These are phyloP conservation scores for Colossoma macropomum DNA, from an alignment of 2,113 vertebrate genomes.

Conservation along the genomic window DNA sequence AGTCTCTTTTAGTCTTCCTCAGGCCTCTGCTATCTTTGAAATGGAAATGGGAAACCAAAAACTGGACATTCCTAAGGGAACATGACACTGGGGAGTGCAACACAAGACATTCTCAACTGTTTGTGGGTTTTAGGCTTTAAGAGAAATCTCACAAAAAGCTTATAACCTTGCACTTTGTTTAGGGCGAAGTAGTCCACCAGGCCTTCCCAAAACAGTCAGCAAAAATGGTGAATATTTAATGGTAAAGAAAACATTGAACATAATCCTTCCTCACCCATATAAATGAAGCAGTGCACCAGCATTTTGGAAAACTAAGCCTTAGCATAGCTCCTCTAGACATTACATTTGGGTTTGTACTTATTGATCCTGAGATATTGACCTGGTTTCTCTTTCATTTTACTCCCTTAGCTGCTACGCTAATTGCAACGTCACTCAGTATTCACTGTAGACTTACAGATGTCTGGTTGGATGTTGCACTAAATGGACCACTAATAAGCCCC, in stretches of 20 bases:
- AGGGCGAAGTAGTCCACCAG: background rate
- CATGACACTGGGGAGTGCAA: background rate
- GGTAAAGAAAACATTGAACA: background rate
- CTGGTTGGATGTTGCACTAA: too few species aligned
- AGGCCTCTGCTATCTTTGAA: slow-evolving; percentile 7
- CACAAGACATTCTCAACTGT: background rate
- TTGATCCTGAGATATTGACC: background rate
- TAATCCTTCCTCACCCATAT: background rate
- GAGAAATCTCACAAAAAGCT: background rate
- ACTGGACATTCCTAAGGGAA: slow-evolving; percentile 17
- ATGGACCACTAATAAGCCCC: too few species aligned
- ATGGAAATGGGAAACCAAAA: slow-evolving; percentile 9
- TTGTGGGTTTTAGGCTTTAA: background rate
- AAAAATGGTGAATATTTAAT: background rate
- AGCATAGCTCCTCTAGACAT: background rate
- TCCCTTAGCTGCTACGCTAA: too few species aligned
- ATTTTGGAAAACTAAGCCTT: background rate
- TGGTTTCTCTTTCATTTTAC: background rate
- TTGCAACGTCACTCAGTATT: too few species aligned
- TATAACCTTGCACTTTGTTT: background rate
- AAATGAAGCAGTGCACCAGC: too few species aligned
- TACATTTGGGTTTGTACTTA: background rate
- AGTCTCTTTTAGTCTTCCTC: slow-evolving; percentile 6
- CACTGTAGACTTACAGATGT: too few species aligned
- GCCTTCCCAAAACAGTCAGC: too few species aligned